Evolutionary conservation across 2,113 vertebrate species (phyloP).

Genomic region (Dicentrarchus labrax): DNA sequence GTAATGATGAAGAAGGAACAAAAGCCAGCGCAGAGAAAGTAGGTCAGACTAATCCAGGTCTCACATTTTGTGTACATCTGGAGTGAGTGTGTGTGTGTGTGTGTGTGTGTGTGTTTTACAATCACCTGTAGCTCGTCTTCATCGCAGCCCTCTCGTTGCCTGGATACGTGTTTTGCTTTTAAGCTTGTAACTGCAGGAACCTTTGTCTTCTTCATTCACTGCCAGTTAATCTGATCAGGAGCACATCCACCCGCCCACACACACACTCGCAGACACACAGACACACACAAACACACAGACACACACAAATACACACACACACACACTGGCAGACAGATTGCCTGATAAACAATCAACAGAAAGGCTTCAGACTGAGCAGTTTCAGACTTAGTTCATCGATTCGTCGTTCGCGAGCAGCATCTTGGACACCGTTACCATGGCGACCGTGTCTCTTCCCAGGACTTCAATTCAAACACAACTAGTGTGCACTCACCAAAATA

Average conservation of each 20-base stretch:
- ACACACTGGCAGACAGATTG: background rate
- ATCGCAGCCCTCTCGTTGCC: constrained; percentile 25
- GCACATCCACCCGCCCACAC: background rate
- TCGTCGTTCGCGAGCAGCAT: background rate
- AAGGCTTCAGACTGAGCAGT: background rate
- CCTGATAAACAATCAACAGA: background rate
- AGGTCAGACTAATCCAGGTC: constrained; percentile 52
- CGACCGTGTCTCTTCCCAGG: constrained; percentile 2
- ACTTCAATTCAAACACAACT: background rate
- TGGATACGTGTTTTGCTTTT: constrained; percentile 32
- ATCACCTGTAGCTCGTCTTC: constrained; percentile 20
- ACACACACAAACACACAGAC: background rate
- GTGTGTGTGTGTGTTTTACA: background rate
- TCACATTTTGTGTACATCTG: background rate
- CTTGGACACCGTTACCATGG: constrained; percentile 27
- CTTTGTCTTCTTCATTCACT: background rate
- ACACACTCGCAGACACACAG: background rate
- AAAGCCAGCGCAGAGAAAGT: constrained; percentile 9
- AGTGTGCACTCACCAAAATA: background rate
- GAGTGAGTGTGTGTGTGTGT: background rate
- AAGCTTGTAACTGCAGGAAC: background rate
- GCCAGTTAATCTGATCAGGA: background rate
- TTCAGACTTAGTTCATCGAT: background rate
- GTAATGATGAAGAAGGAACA: background rate
- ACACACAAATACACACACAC: constrained; percentile 8